A percentile compares a stretch with the other conserved stretches of the same genome.
Evolutionary conservation across 1,140 invertebrate genomes (phyloP).

Genomic region (Anastrepha obliqua): DNA sequence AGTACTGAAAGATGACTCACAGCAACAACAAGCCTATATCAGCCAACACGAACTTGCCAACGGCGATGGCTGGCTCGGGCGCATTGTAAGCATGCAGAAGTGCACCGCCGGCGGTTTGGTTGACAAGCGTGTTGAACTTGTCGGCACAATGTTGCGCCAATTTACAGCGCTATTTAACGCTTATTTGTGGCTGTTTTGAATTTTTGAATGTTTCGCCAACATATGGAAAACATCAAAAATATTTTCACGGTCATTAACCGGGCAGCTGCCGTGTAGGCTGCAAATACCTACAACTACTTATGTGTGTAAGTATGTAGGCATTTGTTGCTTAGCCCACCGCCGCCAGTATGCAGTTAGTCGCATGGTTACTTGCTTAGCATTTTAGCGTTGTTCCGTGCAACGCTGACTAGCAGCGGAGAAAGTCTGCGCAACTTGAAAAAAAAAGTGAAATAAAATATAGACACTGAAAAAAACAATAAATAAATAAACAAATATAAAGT

Average conservation of each 20-base stretch:
- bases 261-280: not conserved
- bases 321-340: not conserved
- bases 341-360: not conserved
- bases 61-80: not conserved
- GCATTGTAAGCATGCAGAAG: not conserved
- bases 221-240: slow-evolving; percentile 42
- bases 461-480: not conserved
- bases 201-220: slow-evolving; percentile 1
- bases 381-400: slow-evolving; percentile 6
- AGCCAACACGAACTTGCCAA: not conserved
- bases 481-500: not conserved
- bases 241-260: slow-evolving; percentile 48
- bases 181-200: not conserved
- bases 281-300: not conserved
- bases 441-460: not conserved
- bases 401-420: not conserved
- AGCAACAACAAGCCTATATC: not conserved
- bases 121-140: slow-evolving; percentile 4
- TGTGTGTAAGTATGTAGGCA: not conserved
- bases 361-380: slow-evolving; percentile 4
- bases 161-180: slow-evolving; percentile 6
- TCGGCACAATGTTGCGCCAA: slow-evolving; percentile 7
- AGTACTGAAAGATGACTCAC: too few relatives aligned
- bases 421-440: not conserved
- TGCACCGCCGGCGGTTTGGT: not conserved